Evolutionary conservation across 2,797 vertebrate species (phyloP).

Genomic region (Acrossocheilus fasciatus): DNA sequence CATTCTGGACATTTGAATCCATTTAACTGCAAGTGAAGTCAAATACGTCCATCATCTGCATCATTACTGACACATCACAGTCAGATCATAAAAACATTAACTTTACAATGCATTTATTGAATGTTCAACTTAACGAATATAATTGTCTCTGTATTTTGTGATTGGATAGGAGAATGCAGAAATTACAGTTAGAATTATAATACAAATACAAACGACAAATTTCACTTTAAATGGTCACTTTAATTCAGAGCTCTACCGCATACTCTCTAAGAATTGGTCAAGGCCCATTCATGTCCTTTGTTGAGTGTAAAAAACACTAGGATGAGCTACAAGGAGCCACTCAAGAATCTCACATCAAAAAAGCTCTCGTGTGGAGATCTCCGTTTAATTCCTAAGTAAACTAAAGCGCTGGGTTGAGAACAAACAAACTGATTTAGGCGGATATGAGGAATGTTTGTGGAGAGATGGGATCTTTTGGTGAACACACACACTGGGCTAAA

Average conservation of each 20-base stretch:
- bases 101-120: background rate
- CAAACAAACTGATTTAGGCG: conserved; percentile 66
- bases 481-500: conserved; percentile 46
- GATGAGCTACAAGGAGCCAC: conserved; percentile 24
- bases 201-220: background rate
- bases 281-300: conserved; percentile 12
- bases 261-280: background rate
- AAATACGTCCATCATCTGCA: background rate
- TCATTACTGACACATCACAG: background rate
- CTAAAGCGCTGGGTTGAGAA: conserved; percentile 61
- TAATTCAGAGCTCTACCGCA: background rate
- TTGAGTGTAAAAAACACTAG: conserved; percentile 23
- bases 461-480: conserved; percentile 54
- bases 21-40: background rate
- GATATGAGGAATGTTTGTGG: conserved; percentile 48
- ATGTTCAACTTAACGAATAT: background rate
- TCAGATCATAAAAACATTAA: background rate
- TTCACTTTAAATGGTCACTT: background rate
- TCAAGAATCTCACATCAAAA: conserved; percentile 52
- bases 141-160: background rate
- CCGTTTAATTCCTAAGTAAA: conserved; percentile 73
- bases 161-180: background rate
- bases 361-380: conserved; percentile 69
- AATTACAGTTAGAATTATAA: background rate
- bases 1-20: background rate